phyloP scores from a whole-genome alignment of 1,140 invertebrate genomes.

The Aleiodes sp. region DNA sequence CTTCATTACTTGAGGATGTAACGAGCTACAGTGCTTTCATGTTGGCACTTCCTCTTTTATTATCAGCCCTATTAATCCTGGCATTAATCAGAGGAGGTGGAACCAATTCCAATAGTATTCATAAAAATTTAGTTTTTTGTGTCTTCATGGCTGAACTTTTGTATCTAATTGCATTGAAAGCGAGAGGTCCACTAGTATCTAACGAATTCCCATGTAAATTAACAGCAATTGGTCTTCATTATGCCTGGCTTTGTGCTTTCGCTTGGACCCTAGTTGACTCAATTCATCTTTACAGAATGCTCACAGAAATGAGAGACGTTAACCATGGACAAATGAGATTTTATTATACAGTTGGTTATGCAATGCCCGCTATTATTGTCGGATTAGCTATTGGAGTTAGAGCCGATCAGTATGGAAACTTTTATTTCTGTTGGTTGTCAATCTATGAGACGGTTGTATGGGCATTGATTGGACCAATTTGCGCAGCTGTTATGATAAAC shows the following conservation, averaged over 20 bases:
- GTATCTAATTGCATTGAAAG: constrained; percentile 88
- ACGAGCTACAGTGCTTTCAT: constrained; percentile 90
- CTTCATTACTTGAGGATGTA: constrained; percentile 83
- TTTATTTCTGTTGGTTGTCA: constrained; percentile 94
- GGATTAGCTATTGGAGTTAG: constrained; percentile 90
- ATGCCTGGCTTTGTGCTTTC: constrained; percentile 89
- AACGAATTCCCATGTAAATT: constrained; percentile 90
- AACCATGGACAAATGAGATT: constrained; percentile 95
- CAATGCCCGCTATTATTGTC: constrained; percentile 91
- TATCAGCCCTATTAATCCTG: constrained; percentile 78
- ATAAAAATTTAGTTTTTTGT: constrained; percentile 91
- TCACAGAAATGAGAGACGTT: constrained; percentile 95
- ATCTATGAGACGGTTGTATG: constrained; percentile 91
- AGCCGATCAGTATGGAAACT: constrained; percentile 95
- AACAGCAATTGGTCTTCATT: constrained; percentile 91
- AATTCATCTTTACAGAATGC: constrained; percentile 91
- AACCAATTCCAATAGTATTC: constrained; percentile 94
- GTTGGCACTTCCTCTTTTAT: constrained; percentile 81
- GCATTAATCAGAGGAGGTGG: constrained; percentile 79
- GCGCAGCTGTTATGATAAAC: constrained; percentile 78
- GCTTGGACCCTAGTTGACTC: constrained; percentile 93
- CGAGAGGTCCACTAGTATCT: constrained; percentile 76
- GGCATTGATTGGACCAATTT: constrained; percentile 89
- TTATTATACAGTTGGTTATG: constrained; percentile 95
- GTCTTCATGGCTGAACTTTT: constrained; percentile 86